phyloP scores from a whole-genome alignment of 2,113 vertebrate genomes.

The Arvicanthis niloticus region DNA sequence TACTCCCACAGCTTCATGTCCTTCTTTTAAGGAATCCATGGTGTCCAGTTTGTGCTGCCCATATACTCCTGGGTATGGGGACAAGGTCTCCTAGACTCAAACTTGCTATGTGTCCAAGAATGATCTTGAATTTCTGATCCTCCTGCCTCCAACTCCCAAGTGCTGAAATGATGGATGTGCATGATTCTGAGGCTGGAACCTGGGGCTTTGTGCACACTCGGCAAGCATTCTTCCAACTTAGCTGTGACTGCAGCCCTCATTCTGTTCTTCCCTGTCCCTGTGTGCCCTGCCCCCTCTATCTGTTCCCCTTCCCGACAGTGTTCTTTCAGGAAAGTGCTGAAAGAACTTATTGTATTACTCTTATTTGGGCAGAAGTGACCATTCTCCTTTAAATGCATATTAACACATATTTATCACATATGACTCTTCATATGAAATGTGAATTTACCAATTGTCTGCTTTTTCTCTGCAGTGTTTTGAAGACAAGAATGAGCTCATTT shows the following conservation, averaged over 20 bases:
- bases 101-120: background rate
- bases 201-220: background rate
- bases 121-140: background rate
- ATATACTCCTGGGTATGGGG: background rate
- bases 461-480: slow-evolving; percentile 24
- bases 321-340: slow-evolving; percentile 1
- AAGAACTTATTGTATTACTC: background rate
- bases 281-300: background rate
- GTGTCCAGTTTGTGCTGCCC: background rate
- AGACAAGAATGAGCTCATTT: slow-evolving; percentile 6
- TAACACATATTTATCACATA: background rate
- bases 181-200: background rate
- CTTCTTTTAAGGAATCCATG: background rate
- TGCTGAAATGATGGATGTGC: background rate
- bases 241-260: background rate
- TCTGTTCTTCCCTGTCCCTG: background rate
- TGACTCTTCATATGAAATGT: background rate
- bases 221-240: background rate
- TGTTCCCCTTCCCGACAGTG: background rate
- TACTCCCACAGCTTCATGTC: no score
- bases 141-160: background rate
- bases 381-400: background rate
- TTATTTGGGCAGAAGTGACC: background rate
- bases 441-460: slow-evolving; percentile 21
- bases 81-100: background rate